These are phyloP conservation scores for Pseudolaguvia tuberculata DNA, from an alignment of 2,113 vertebrate genomes.

Conservation along the genomic window DNA sequence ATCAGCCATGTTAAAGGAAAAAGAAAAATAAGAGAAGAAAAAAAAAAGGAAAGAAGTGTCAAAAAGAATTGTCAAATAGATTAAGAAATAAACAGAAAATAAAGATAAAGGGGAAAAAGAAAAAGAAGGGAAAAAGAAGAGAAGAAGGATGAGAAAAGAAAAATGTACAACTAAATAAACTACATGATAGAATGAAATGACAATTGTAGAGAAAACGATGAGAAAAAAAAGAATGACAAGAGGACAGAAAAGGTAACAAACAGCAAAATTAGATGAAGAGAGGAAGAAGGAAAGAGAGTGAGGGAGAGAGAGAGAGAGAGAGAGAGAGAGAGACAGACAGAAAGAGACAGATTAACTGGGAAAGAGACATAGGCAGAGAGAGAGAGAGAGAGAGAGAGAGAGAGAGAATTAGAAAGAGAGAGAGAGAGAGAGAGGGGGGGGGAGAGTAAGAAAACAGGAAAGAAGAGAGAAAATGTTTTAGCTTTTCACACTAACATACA, in stretches of 20 bases:
- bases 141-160: neutral
- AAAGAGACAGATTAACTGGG: too few species aligned
- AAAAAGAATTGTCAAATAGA: too few species aligned
- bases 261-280: neutral
- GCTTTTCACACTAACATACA: too few species aligned
- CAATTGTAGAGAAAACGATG: neutral
- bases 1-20: neutral
- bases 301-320: neutral
- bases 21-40: neutral
- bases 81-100: neutral
- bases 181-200: neutral
- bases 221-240: neutral
- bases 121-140: too few species aligned
- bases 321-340: neutral
- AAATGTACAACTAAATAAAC: too few species aligned
- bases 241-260: neutral
- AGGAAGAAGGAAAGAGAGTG: neutral
- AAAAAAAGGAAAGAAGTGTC: neutral
- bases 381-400: neutral
- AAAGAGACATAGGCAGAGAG: too few species aligned
- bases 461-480: neutral
- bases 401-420: too few species aligned
- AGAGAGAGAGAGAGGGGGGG: neutral
- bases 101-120: neutral
- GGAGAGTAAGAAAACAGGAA: neutral